phyloP scores from a whole-genome alignment of 2,113 vertebrate species.

The Camelus dromedarius region DNA sequence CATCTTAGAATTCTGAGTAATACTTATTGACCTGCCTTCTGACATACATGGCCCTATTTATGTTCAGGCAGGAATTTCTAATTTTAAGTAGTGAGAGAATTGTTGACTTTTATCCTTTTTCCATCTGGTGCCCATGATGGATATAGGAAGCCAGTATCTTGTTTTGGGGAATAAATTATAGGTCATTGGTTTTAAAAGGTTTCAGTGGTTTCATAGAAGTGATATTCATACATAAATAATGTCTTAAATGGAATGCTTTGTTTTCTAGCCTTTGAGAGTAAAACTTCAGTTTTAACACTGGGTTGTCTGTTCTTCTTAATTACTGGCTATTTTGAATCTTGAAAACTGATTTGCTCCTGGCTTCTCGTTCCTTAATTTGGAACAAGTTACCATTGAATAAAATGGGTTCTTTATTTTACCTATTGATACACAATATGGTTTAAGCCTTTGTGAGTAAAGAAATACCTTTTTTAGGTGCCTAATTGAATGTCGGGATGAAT shows the following conservation, averaged over 20 bases:
- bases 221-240: background rate
- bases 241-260: conserved; percentile 35
- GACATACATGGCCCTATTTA: background rate
- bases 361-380: conserved; percentile 22
- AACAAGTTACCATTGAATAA: conserved; percentile 11
- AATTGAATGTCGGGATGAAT: conserved; percentile 98
- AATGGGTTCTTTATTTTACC: background rate
- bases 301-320: background rate
- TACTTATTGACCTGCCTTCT: background rate
- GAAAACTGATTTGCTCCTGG: background rate
- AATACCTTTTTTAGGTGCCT: conserved; percentile 91
- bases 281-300: background rate
- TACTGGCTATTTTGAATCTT: conserved; percentile 39
- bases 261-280: conserved; percentile 19
- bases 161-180: background rate
- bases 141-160: background rate
- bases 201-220: background rate
- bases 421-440: background rate
- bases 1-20: background rate
- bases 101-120: conserved; percentile 13
- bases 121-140: background rate
- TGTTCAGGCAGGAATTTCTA: background rate
- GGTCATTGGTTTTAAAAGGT: conserved; percentile 20
- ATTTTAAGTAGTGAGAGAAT: conserved; percentile 17
- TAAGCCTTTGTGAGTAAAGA: conserved; percentile 84